Evolutionary conservation across 2,797 vertebrate species (phyloP).

Genomic region (Lagorchestes hirsutus): DNA sequence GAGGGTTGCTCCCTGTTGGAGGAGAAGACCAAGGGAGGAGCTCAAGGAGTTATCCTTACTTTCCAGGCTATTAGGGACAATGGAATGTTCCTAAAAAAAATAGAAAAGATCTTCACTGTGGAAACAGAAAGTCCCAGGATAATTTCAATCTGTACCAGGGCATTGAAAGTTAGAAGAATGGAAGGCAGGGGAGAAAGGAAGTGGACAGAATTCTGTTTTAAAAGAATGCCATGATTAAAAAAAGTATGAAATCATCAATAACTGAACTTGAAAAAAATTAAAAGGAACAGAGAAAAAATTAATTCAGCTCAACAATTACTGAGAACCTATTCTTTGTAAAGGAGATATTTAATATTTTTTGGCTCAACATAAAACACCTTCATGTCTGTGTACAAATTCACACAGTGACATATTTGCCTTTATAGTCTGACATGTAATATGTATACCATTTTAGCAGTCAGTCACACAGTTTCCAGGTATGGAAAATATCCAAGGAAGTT

Average conservation of each 20-base stretch:
- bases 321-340: not conserved
- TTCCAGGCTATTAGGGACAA: not conserved
- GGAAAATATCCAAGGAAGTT: not conserved
- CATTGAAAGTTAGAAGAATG: not conserved
- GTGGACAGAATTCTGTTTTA: not conserved
- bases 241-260: not conserved
- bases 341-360: constrained; percentile 16
- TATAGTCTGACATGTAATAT: constrained; percentile 3
- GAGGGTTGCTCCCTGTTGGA: not conserved
- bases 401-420: not conserved
- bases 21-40: not conserved
- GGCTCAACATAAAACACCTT: not conserved
- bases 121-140: not conserved
- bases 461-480: not conserved
- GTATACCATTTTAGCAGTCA: not conserved
- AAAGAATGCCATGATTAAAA: not conserved
- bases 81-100: not conserved
- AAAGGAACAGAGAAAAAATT: not conserved
- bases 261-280: not conserved
- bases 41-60: not conserved
- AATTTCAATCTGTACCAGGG: not conserved
- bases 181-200: not conserved
- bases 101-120: not conserved
- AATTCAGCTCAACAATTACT: not conserved
- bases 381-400: constrained; percentile 2